Evolutionary conservation across 2,888 invertebrate species (phyloP).

Genomic region (Lasioglossum pauxillum): DNA sequence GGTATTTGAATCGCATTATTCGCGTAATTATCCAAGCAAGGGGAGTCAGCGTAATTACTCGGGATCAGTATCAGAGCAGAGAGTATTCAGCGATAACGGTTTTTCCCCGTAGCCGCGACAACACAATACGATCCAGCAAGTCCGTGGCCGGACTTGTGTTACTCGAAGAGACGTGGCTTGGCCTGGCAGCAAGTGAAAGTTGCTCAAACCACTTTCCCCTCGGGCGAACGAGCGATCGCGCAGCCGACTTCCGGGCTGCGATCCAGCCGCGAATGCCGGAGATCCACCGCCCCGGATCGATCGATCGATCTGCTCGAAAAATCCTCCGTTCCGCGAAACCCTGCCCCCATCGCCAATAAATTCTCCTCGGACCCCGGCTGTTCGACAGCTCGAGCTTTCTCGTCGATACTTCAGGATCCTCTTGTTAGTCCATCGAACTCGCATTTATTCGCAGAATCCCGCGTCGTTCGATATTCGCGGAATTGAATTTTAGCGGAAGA

Average conservation of each 20-base stretch:
- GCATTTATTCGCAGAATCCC: neutral
- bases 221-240: slow-evolving; percentile 71
- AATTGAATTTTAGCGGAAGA: neutral
- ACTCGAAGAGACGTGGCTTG: slow-evolving; percentile 60
- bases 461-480: neutral
- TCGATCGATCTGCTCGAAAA: slow-evolving; percentile 37
- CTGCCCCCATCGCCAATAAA: slow-evolving; percentile 30
- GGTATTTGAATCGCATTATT: neutral
- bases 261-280: slow-evolving; percentile 69
- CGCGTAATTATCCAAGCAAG: neutral
- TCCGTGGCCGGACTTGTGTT: slow-evolving; percentile 18
- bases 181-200: slow-evolving; percentile 81
- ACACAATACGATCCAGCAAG: slow-evolving; percentile 43
- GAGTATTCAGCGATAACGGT: slow-evolving; percentile 34
- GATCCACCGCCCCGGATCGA: slow-evolving; percentile 69
- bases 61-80: neutral
- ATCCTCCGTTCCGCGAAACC: slow-evolving; percentile 26
- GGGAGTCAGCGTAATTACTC: slow-evolving; percentile 1
- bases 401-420: slow-evolving; percentile 10
- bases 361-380: slow-evolving; percentile 4
- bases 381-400: slow-evolving; percentile 32
- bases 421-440: neutral
- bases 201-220: slow-evolving; percentile 83
- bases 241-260: slow-evolving; percentile 79
- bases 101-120: slow-evolving; percentile 31